phyloP scores from a whole-genome alignment of 1,140 invertebrate species.

The Eurosta solidaginis region DNA sequence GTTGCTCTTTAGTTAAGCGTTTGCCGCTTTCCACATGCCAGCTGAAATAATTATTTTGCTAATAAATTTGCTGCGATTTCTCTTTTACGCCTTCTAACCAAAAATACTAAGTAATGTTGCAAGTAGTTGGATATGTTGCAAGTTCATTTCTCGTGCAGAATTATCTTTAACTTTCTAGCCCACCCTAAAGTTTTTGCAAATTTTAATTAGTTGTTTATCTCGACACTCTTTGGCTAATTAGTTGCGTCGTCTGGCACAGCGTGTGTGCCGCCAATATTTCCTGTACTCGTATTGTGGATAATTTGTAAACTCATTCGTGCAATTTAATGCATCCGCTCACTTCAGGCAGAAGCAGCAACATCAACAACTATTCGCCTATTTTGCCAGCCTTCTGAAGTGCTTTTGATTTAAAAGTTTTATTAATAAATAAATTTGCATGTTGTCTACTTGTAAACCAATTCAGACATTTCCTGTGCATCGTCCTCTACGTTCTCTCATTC shows the following conservation, averaged over 20 bases:
- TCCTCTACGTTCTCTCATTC: background rate
- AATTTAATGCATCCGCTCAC: background rate
- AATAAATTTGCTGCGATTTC: background rate
- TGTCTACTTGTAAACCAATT: background rate
- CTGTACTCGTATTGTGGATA: too few relatives aligned
- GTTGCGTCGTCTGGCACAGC: background rate
- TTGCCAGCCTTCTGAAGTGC: background rate
- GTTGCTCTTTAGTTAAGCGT: background rate
- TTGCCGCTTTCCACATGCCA: background rate
- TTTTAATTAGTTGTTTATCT: constrained; percentile 14
- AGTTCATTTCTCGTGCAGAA: background rate
- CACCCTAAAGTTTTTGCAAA: background rate
- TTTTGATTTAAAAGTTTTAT: constrained; percentile 10
- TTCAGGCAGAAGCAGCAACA: too few relatives aligned
- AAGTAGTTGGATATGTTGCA: background rate
- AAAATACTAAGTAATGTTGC: background rate
- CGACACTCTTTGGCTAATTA: background rate
- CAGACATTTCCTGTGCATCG: background rate
- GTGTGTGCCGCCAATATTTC: background rate
- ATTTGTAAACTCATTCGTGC: background rate
- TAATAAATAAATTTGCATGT: constrained; percentile 8
- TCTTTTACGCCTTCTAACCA: too few relatives aligned
- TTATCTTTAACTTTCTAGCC: too few relatives aligned
- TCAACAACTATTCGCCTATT: background rate
- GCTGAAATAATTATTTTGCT: background rate